Base-by-base conservation (phyloP, 2,113 vertebrate species). In the Probosciger aterrimus region DNA sequence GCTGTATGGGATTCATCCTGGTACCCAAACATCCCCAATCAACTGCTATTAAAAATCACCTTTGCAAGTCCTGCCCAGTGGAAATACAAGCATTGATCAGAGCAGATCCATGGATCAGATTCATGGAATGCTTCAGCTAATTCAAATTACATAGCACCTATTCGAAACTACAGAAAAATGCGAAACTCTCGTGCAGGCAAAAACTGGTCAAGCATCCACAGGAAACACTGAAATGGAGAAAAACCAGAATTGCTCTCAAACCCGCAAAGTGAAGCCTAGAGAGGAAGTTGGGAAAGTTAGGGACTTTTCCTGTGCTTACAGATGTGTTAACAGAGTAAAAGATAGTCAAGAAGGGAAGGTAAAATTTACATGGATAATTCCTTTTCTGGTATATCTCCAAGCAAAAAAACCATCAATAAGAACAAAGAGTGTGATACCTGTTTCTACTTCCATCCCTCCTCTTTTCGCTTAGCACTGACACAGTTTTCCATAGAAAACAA, bases 251-350 rank as follows among this genome's bases (percentile, higher is more conserved):
- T 95, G 23, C 90, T 81, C 35, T 92, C 55, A 44, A 77, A 92
- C 13, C 69, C 22, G 9, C 62, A 37, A 44, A 88, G 44, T 20
- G 50, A 82, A 90, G 52, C 43, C 67, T 62, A 22, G 47, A 63
- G n/a, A 77, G 95, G 95, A 97, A 93, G 80, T 88, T 94, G 95
- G 25, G 86, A 92, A 94, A 94, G 60, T 49, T 18, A 13, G 73
- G 39, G 55, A 30, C n/a, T 88, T 93, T 16, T 78, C 65, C 35
- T 81, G 41, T 59, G 46, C 82, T 74, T 74, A 8, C 11, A 41
- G 31, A n/a, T 90, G 52, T 73, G 47, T 27, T 80, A 39, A 7
- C 11, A 37, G 24, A 12, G 25, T 41, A 28, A 70, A 46, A 81
- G 33, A 18, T 41, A 12, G 5, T 82, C 39, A 80, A 53, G 76